These are phyloP conservation scores for Molossus alvarezi DNA, from an alignment of 2,797 vertebrate genomes.

Conservation along the genomic window DNA sequence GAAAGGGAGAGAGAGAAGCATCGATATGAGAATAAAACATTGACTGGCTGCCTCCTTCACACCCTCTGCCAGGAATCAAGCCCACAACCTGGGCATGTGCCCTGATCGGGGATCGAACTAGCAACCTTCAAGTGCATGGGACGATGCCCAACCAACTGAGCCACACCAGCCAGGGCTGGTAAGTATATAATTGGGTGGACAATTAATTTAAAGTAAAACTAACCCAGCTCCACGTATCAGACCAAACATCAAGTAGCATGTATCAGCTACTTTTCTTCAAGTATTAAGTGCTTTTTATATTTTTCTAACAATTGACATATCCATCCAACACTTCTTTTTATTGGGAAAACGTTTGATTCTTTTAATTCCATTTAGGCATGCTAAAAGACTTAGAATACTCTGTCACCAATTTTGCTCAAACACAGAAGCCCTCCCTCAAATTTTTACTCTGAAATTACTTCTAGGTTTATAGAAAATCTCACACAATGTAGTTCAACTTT, in stretches of 20 bases:
- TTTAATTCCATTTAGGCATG: slow-evolving; percentile 35
- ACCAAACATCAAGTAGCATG: background rate
- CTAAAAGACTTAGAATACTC: slow-evolving; percentile 10
- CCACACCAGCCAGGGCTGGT: background rate
- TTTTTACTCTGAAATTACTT: slow-evolving; percentile 78
- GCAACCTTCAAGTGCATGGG: background rate
- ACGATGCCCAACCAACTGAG: background rate
- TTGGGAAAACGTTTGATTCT: slow-evolving; percentile 36
- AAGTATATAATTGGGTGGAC: slow-evolving; percentile 13
- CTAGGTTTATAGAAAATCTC: slow-evolving; percentile 73
- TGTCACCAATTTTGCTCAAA: slow-evolving; percentile 52
- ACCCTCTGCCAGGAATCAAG: too few relatives aligned
- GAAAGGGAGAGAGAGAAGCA: too few relatives aligned
- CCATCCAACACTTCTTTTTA: slow-evolving; percentile 27
- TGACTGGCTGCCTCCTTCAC: too few relatives aligned
- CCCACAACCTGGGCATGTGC: too few relatives aligned
- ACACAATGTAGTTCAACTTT: slow-evolving; percentile 41
- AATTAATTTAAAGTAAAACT: slow-evolving; percentile 77
- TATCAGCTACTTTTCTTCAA: slow-evolving; percentile 13
- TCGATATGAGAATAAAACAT: too few relatives aligned
- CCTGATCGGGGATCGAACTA: too few relatives aligned
- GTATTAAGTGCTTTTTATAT: background rate
- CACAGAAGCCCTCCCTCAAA: slow-evolving; percentile 65
- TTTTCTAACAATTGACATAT: background rate
- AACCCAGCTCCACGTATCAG: slow-evolving; percentile 65